These are phyloP conservation scores for Hirtodrosophila cameraria DNA, from an alignment of 2,888 invertebrate genomes.

Conservation along the genomic window DNA sequence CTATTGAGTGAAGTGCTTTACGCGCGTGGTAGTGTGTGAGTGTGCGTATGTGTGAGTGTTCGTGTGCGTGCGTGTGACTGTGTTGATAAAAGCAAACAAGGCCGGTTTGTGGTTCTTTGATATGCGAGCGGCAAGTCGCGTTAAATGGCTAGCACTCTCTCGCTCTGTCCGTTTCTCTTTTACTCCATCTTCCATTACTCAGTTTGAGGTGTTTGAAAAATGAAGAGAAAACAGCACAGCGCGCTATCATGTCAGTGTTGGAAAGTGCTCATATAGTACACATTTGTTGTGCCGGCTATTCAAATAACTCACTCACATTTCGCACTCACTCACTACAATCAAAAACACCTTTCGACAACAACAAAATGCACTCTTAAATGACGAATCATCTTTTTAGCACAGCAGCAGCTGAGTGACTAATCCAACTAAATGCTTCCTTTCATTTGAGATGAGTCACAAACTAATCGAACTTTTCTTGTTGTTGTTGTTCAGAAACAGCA, in stretches of 20 bases:
- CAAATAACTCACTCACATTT: slow-evolving; percentile 8
- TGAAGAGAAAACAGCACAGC: slow-evolving; percentile 17
- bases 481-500: slow-evolving; percentile 21
- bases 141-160: slow-evolving; percentile 7
- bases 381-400: slow-evolving; percentile 36
- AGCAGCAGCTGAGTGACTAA: slow-evolving; percentile 49
- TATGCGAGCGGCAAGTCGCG: slow-evolving; percentile 9
- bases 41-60: slow-evolving; percentile 7
- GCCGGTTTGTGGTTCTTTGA: slow-evolving; percentile 26
- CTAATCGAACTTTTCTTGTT: slow-evolving; percentile 17
- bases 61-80: slow-evolving; percentile 8
- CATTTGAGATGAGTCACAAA: slow-evolving; percentile 40
- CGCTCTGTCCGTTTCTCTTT: background rate
- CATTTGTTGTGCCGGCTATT: slow-evolving; percentile 29
- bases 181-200: slow-evolving; percentile 11
- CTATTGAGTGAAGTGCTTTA: slow-evolving; percentile 43
- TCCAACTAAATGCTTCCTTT: slow-evolving; percentile 31
- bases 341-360: slow-evolving; percentile 53
- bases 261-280: slow-evolving; percentile 16
- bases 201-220: slow-evolving; percentile 17
- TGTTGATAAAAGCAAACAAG: slow-evolving; percentile 61
- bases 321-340: slow-evolving; percentile 30
- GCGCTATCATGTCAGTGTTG: slow-evolving; percentile 45
- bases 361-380: slow-evolving; percentile 41
- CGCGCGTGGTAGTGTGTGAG: slow-evolving; percentile 6